Evolutionary conservation across 1,140 invertebrate genomes (phyloP).

Genomic region (Drosophila subpulchrella): DNA sequence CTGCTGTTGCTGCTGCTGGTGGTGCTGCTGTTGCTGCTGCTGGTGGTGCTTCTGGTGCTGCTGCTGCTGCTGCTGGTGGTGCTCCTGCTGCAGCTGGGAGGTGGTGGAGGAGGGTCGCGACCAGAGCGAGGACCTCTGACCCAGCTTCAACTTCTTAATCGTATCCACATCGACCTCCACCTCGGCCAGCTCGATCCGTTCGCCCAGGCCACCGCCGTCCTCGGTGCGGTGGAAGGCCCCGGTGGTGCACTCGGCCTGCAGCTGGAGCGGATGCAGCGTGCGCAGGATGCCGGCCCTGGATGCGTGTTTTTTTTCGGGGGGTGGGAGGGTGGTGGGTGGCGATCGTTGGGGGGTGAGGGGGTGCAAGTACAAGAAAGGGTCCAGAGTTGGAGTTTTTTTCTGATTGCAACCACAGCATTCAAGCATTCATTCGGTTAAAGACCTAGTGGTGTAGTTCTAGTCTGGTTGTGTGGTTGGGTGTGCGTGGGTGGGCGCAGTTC

Average conservation of each 20-base stretch:
- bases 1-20: constrained; percentile 75
- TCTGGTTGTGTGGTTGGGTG: constrained; percentile 50
- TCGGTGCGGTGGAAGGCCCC: constrained; percentile 78
- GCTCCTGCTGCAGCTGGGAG: constrained; percentile 85
- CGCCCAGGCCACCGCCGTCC: constrained; percentile 84
- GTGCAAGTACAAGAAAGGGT: constrained; percentile 61
- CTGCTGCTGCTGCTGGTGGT: constrained; percentile 64
- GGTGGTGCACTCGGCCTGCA: constrained; percentile 78
- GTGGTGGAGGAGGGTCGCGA: constrained; percentile 86
- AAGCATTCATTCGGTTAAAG: constrained; percentile 66
- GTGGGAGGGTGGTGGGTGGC: constrained; percentile 41
- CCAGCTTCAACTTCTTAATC: constrained; percentile 90
- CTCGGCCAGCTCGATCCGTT: constrained; percentile 87
- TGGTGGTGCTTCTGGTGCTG: constrained; percentile 82
- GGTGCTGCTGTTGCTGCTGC: constrained; percentile 80
- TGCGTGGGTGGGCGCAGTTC: constrained; percentile 25
- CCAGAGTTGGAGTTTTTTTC: constrained; percentile 60
- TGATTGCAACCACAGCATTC: constrained; percentile 67
- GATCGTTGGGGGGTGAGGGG: constrained; percentile 51
- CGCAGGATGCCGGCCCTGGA: constrained; percentile 87
- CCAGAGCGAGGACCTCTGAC: constrained; percentile 89
- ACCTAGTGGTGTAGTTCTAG: constrained; percentile 70
- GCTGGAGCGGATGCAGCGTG: constrained; percentile 86
- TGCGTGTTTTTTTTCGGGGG: constrained; percentile 29
- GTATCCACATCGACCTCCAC: constrained; percentile 91